Conservation (phyloP, 2,113 vertebrate genomes). For the Ochotona curzoniae region DNA sequence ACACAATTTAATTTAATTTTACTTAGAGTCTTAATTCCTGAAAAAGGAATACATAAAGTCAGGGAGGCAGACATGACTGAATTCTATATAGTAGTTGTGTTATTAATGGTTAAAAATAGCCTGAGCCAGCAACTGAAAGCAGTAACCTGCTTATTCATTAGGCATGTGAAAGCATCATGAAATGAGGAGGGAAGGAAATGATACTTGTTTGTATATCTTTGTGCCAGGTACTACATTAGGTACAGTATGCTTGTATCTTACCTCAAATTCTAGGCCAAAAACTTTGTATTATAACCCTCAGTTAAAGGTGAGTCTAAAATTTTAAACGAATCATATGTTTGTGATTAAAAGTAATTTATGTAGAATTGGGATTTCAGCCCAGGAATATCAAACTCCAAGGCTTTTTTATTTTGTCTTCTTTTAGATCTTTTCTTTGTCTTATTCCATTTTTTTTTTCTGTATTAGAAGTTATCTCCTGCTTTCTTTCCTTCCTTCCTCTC, state of each 20-base stretch:
- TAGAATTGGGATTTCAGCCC: neutral
- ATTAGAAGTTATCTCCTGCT: neutral
- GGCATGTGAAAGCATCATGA: neutral
- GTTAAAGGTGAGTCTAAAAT: conserved; percentile 31
- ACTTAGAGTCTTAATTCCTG: neutral
- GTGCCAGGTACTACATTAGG: neutral
- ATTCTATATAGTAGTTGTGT: neutral
- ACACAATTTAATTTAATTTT: neutral
- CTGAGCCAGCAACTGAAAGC: neutral
- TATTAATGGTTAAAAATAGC: neutral
- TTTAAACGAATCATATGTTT: neutral
- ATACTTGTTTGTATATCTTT: neutral
- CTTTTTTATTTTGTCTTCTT: neutral
- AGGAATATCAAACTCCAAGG: neutral
- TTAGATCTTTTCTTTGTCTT: neutral
- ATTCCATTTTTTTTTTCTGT: neutral
- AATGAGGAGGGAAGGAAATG: neutral
- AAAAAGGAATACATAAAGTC: neutral
- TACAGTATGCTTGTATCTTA: neutral
- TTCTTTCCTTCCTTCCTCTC: neutral
- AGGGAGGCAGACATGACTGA: neutral
- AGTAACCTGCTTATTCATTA: neutral
- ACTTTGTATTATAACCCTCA: neutral
- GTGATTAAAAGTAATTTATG: neutral
- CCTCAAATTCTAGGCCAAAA: neutral